Conservation (phyloP, 2,888 invertebrate genomes). For the Macrosiphum euphorbiae region DNA sequence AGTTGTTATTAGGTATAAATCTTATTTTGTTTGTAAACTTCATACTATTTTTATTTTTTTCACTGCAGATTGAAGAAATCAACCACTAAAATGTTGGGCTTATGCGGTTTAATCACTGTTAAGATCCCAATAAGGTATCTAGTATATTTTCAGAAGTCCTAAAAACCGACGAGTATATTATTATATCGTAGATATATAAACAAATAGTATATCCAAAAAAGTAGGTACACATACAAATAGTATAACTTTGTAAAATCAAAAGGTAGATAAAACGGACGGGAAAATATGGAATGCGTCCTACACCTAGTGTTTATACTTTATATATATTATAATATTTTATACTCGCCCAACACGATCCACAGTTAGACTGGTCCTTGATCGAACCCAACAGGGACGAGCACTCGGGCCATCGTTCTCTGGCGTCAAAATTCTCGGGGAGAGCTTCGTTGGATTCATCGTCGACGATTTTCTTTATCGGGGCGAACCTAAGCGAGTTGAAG, state of each 20-base stretch:
- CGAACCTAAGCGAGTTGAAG: neutral
- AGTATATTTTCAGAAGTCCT: neutral
- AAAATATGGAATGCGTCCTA: neutral
- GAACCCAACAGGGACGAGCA: constrained; percentile 54
- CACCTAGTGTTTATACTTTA: neutral
- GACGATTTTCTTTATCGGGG: neutral
- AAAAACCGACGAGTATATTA: neutral
- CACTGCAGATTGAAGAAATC: neutral
- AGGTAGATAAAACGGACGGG: neutral
- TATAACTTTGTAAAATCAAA: neutral
- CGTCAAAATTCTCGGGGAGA: constrained; percentile 64
- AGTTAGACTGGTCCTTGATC: constrained; percentile 70
- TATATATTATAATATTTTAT: neutral
- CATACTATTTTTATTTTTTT: neutral
- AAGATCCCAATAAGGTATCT: neutral
- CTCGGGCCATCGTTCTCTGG: constrained; percentile 65
- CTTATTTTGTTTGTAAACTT: neutral
- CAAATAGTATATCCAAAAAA: neutral
- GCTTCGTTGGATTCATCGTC: neutral
- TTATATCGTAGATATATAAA: neutral
- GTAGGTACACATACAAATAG: neutral
- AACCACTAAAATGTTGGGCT: neutral
- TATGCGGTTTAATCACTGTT: neutral
- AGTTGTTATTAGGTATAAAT: neutral
- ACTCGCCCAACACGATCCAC: constrained; percentile 85